Evolutionary conservation across 2,797 vertebrate species (phyloP), one percentile per base, ranked within the genome.

Genomic region (Coregonus suidteri): DNA sequence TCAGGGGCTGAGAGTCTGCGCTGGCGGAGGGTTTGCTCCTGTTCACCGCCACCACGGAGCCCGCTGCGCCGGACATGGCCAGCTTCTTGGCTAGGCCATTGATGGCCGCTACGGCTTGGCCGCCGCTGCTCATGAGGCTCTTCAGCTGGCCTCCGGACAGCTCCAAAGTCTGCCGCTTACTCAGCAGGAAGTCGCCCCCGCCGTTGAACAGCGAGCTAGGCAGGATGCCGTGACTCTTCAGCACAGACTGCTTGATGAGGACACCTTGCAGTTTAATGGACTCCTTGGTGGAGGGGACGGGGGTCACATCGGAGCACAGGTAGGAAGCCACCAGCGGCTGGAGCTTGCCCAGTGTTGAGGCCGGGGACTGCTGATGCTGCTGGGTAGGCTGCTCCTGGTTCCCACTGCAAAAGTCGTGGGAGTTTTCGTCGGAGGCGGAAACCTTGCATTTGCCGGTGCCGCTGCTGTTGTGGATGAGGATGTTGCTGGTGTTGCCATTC

Each of bases 41-140:
- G 3, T 95, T 95, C 73, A 95, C 90, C 0, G 93, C 90, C 56
- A 93, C 89, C 65, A 93, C 91, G 79, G 93, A 96, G 86, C 96
- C 95, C 73, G 96, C 90, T 73, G 96, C 90, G 80, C 87, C 93
- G 9, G 95, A 92, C 90, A 93, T 95, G 3, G 91, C 94, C 88
- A 96, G 91, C 91, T 98, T 98, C 93, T 97, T 98, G 86, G 97
- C 96, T 90, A 98, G 94, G 83, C 97, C 97, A 47, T 99, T 99
- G 59, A 99, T 95, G 51, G 97, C 97, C 41, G 96, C 94, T 94
- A 91, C 96, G 90, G 52, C 95, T 93, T 93, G 96, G 90, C 94
- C 90, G 6, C 92, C 89, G 65, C 94, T 94, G 88, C 94, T 96
- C 96, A 99, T 97, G n/a, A 94, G 89, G 88, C 94, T 97, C 94